Evolutionary conservation across 1,140 invertebrate genomes (phyloP).

Genomic region (Scylla paramamosain): DNA sequence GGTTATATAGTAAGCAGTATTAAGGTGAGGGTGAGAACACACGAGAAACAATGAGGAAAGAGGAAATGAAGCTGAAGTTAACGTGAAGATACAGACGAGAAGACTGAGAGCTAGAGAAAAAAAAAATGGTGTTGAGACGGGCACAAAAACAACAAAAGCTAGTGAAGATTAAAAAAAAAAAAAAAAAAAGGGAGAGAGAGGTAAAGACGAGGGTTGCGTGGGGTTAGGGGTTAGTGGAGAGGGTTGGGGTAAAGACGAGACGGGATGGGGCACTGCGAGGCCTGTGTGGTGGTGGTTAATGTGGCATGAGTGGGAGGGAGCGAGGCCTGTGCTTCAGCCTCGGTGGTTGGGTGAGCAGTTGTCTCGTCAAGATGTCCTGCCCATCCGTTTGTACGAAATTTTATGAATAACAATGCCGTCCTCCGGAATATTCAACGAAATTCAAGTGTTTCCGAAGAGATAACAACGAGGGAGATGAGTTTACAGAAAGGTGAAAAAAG

Average conservation of each 20-base stretch:
- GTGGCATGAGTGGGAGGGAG: slow-evolving; percentile 16
- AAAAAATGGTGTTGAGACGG: no score
- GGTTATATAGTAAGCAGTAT: no score
- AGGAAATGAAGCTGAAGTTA: neutral
- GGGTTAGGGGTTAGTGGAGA: neutral
- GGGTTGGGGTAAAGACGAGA: neutral
- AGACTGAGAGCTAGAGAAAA: neutral
- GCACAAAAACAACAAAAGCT: neutral
- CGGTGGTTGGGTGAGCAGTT: neutral
- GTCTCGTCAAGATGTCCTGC: slow-evolving; percentile 10
- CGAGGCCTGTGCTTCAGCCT: neutral
- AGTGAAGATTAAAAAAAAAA: no score
- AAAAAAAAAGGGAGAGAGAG: no score
- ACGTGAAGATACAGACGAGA: neutral
- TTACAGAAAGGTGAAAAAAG: neutral
- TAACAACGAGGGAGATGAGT: neutral
- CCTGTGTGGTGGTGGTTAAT: neutral
- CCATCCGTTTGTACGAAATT: slow-evolving; percentile 21
- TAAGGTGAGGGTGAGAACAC: no score
- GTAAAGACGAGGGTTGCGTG: neutral
- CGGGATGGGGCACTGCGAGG: neutral
- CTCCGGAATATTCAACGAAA: neutral
- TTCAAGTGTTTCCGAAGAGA: neutral
- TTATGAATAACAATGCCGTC: neutral
- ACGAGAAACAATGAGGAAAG: no score